Conservation (phyloP, 2,888 invertebrate species). For the Sylvicola fuscatus region DNA sequence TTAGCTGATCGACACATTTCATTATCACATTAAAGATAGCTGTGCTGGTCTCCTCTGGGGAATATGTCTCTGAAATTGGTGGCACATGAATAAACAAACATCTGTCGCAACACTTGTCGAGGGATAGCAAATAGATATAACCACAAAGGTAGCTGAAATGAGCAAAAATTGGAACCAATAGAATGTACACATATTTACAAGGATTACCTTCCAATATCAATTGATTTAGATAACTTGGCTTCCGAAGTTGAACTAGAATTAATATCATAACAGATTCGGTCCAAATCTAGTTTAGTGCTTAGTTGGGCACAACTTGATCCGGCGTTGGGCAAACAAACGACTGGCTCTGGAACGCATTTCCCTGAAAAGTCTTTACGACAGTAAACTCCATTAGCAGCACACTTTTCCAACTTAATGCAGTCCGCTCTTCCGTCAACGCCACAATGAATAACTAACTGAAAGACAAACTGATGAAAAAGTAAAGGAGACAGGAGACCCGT, state of each 20-base stretch:
- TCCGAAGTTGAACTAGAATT: too few relatives aligned
- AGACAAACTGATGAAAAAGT: conserved; percentile 1
- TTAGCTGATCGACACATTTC: conserved; percentile 19
- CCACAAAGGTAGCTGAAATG: conserved; percentile 59
- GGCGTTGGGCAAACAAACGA: conserved; percentile 11
- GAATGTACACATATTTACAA: neutral
- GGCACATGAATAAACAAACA: conserved; percentile 65
- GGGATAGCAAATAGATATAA: conserved; percentile 51
- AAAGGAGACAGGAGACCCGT: conserved; percentile 7
- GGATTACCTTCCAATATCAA: conserved; percentile 31
- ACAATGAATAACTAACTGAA: conserved; percentile 22
- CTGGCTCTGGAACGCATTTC: conserved; percentile 11
- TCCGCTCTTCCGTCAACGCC: conserved; percentile 20
- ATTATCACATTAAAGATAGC: conserved; percentile 22
- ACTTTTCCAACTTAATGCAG: conserved; percentile 19
- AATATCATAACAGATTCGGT: conserved; percentile 28
- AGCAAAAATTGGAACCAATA: conserved; percentile 34
- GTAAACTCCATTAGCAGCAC: conserved; percentile 22
- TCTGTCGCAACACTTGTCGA: conserved; percentile 33
- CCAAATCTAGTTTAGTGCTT: conserved; percentile 17
- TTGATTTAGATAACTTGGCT: conserved; percentile 16
- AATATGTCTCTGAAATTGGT: conserved; percentile 36
- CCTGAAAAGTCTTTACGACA: conserved; percentile 17
- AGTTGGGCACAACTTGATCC: conserved; percentile 12
- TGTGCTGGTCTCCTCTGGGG: conserved; percentile 32